Percentiles rank a stretch among this genome's conserved stretches.
Evolutionary conservation across 2,888 invertebrate genomes (phyloP).

Genomic region (Glaucopsyche alexis): DNA sequence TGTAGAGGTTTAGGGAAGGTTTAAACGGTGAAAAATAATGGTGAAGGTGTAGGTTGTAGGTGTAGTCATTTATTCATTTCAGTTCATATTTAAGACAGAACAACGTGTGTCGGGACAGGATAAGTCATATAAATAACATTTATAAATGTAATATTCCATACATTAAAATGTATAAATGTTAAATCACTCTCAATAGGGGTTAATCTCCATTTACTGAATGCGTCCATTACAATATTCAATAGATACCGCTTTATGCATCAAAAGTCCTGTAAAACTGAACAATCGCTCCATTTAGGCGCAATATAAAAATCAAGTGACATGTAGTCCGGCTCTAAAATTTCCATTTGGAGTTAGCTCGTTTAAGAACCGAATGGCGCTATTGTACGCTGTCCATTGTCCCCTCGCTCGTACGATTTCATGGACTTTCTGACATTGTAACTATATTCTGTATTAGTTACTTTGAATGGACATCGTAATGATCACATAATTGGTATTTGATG

Average conservation of each 20-base stretch:
- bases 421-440: slow-evolving; percentile 58
- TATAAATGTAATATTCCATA: too few relatives aligned
- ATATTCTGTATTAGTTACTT: slow-evolving; percentile 43
- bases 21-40: too few relatives aligned
- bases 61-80: too few relatives aligned
- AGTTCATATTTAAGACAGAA: too few relatives aligned
- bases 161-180: not conserved
- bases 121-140: too few relatives aligned
- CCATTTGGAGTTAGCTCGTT: slow-evolving; percentile 69
- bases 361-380: slow-evolving; percentile 67
- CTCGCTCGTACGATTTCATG: slow-evolving; percentile 60
- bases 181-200: not conserved
- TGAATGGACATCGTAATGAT: slow-evolving; percentile 16
- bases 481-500: not conserved
- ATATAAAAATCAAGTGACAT: slow-evolving; percentile 57
- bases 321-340: slow-evolving; percentile 65
- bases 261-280: slow-evolving; percentile 32
- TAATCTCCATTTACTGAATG: slow-evolving; percentile 3
- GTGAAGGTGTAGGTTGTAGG: too few relatives aligned
- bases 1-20: too few relatives aligned
- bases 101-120: too few relatives aligned
- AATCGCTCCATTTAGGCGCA: slow-evolving; percentile 38
- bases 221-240: slow-evolving; percentile 4
- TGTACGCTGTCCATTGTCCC: slow-evolving; percentile 67
- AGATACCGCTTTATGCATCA: not conserved